These are phyloP conservation scores for Melieria omissa DNA, from an alignment of 2,888 invertebrate species.

Conservation along the genomic window DNA sequence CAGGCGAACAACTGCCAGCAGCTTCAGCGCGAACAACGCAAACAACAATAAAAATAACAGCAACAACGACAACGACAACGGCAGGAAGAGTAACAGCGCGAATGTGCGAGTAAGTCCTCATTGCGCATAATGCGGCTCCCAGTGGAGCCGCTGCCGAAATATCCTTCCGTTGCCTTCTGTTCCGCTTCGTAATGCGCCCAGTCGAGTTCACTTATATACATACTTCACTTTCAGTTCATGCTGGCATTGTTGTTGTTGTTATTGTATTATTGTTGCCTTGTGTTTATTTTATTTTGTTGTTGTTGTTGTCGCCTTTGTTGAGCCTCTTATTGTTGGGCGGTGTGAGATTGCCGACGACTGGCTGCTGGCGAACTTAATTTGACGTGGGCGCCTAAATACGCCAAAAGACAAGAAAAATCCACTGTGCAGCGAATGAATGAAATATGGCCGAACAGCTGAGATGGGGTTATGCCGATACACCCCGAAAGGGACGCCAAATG, in stretches of 20 bases:
- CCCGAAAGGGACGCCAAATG: background rate
- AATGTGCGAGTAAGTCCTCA: background rate
- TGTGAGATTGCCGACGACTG: background rate
- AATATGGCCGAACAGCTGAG: slow-evolving; percentile 26
- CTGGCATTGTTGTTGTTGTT: background rate
- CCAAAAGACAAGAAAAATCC: slow-evolving; percentile 28
- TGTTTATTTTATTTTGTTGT: background rate
- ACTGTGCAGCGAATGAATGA: slow-evolving; percentile 20
- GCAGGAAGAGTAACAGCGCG: background rate
- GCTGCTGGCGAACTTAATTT: slow-evolving; percentile 21
- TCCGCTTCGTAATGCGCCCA: slow-evolving; percentile 7
- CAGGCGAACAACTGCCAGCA: no score
- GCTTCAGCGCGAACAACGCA: background rate
- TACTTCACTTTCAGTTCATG: slow-evolving; percentile 1
- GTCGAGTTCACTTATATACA: background rate
- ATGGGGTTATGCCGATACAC: slow-evolving; percentile 23
- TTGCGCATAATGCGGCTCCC: slow-evolving; percentile 18
- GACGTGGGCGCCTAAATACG: slow-evolving; percentile 24
- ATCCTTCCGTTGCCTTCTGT: slow-evolving; percentile 12
- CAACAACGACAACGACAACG: background rate
- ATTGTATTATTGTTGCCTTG: background rate
- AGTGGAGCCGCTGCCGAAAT: slow-evolving; percentile 9
- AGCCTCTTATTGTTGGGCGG: background rate
- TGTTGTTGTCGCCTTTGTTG: background rate
- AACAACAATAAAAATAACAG: slow-evolving; percentile 5